phyloP scores from a whole-genome alignment of 2,888 invertebrate genomes.

The Caenorhabditis sp. region DNA sequence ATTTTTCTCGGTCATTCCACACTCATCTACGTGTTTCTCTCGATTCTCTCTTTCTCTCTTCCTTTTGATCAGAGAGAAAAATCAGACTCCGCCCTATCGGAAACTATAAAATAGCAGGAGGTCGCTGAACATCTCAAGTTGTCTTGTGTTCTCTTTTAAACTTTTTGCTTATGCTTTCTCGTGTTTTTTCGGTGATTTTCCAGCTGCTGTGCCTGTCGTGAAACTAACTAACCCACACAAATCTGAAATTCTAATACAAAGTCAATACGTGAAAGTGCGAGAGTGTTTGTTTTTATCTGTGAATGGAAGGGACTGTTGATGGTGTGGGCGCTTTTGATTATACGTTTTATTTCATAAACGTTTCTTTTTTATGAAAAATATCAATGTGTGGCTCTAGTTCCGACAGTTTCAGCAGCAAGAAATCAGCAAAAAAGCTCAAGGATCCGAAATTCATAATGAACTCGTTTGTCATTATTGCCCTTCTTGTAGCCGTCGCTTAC shows the following conservation, averaged over 20 bases:
- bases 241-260: conserved; percentile 23
- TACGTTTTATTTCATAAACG: conserved; percentile 18
- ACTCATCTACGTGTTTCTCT: conserved; percentile 4
- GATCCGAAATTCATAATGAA: conserved; percentile 21
- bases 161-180: neutral
- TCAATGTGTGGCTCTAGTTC: conserved; percentile 24
- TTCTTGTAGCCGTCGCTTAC: conserved; percentile 45
- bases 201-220: conserved; percentile 52
- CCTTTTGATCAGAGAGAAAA: neutral
- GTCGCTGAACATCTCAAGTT: neutral
- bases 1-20: conserved; percentile 28
- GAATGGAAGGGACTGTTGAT: neutral
- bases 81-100: conserved; percentile 36
- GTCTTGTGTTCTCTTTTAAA: conserved; percentile 18
- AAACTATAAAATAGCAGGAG: conserved; percentile 45
- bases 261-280: conserved; percentile 15
- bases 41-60: neutral
- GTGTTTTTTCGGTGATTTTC: conserved; percentile 1
- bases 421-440: neutral
- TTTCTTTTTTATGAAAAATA: neutral
- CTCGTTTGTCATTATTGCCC: conserved; percentile 43
- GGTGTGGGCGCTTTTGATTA: conserved; percentile 25
- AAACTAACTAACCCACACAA: conserved; percentile 46
- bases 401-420: conserved; percentile 56
- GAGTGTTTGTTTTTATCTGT: conserved; percentile 17